Evolutionary conservation across 2,113 vertebrate genomes (phyloP).

Genomic region (Limnothrissa miodon): DNA sequence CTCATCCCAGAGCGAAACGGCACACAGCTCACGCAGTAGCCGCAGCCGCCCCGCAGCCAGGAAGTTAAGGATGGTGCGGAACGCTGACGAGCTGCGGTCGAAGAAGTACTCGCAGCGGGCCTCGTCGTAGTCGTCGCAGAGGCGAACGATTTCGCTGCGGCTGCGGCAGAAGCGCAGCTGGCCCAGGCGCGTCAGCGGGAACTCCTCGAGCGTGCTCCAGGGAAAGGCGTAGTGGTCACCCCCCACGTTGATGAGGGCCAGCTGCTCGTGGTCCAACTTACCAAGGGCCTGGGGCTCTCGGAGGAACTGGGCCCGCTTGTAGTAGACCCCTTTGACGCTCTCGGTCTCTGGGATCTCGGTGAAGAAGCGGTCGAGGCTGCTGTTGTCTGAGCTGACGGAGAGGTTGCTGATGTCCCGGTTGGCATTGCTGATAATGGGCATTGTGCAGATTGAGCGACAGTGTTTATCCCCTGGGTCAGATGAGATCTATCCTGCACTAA

Average conservation of each 20-base stretch:
- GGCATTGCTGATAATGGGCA: conserved; percentile 82
- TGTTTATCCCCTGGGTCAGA: background rate
- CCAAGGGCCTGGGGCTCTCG: conserved; percentile 55
- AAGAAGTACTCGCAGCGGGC: conserved; percentile 88
- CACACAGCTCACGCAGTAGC: conserved; percentile 83
- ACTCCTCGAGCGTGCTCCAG: conserved; percentile 90
- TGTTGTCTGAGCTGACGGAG: conserved; percentile 75
- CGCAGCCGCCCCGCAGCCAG: conserved; percentile 88
- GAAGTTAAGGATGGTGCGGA: conserved; percentile 88
- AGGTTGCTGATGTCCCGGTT: conserved; percentile 81
- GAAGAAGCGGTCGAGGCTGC: conserved; percentile 76
- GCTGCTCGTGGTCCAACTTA: conserved; percentile 68
- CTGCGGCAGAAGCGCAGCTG: conserved; percentile 81
- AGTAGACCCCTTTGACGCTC: conserved; percentile 84
- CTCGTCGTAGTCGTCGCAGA: conserved; percentile 94
- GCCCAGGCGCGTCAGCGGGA: conserved; percentile 86
- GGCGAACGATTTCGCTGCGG: conserved; percentile 78
- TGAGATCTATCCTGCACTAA: background rate
- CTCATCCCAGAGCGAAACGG: conserved; percentile 90
- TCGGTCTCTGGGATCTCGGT: conserved; percentile 72
- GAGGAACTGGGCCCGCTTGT: conserved; percentile 76
- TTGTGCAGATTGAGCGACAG: conserved; percentile 52
- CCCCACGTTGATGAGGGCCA: conserved; percentile 89
- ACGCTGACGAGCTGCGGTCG: conserved; percentile 86
- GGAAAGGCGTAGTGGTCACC: conserved; percentile 88